Percentiles rank a stretch among this genome's conserved stretches.
phyloP scores from a whole-genome alignment of 2,888 invertebrate genomes.

The Orthosia gothica region DNA sequence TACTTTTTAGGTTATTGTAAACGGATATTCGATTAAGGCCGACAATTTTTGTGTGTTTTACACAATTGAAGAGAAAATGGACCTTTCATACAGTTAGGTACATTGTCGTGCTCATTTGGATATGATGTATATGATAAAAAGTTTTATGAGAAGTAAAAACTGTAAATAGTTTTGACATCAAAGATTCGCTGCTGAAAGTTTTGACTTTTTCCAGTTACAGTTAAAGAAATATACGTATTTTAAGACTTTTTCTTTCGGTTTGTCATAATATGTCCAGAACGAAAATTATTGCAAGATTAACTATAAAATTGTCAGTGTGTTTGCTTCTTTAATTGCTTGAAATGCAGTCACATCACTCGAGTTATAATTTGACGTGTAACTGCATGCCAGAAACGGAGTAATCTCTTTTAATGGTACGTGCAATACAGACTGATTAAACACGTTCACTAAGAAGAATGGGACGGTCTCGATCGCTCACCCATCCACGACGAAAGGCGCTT shows the following conservation, averaged over 20 bases:
- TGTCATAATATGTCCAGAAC: not conserved
- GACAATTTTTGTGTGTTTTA: slow-evolving; percentile 50
- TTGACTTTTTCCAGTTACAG: not conserved
- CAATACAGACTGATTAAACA: not conserved
- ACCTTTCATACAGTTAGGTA: slow-evolving; percentile 59
- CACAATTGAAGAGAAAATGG: slow-evolving; percentile 37
- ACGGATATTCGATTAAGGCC: slow-evolving; percentile 62
- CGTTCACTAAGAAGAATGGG: not conserved
- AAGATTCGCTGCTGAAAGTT: not conserved
- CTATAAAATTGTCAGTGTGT: not conserved
- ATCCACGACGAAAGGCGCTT: slow-evolving; percentile 39
- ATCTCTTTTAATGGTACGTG: not conserved
- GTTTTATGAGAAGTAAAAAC: not conserved
- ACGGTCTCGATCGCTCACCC: slow-evolving; percentile 21
- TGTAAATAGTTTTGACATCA: not conserved
- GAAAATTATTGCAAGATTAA: not conserved
- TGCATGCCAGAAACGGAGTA: not conserved
- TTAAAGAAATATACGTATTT: not conserved
- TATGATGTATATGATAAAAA: slow-evolving; percentile 11
- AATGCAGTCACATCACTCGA: too few species aligned
- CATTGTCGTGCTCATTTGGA: slow-evolving; percentile 37
- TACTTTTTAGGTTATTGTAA: slow-evolving; percentile 41
- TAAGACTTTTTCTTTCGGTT: not conserved
- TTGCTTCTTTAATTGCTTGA: too few species aligned
- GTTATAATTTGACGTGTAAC: not conserved